phyloP scores from a whole-genome alignment of 2,888 invertebrate species.

The Polyploca ridens region DNA sequence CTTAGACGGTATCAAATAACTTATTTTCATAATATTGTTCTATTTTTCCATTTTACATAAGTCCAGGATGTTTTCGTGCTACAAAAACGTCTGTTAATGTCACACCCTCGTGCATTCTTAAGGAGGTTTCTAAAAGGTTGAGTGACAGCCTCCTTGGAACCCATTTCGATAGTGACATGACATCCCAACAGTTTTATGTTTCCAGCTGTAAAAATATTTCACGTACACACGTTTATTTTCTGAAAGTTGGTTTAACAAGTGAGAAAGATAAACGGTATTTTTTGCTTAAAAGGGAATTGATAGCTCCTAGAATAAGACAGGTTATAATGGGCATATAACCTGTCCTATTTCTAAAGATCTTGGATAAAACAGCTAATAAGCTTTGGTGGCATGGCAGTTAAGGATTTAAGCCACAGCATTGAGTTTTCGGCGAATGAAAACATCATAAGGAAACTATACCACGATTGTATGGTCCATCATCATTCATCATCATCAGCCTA shows the following conservation, averaged over 20 bases:
- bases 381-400: too few relatives aligned
- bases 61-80: neutral
- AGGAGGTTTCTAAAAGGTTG: slow-evolving; percentile 10
- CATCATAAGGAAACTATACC: too few relatives aligned
- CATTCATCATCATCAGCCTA: too few relatives aligned
- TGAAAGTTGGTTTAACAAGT: neutral
- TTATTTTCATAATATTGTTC: neutral
- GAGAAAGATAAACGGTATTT: neutral
- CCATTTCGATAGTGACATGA: slow-evolving; percentile 2
- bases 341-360: too few relatives aligned
- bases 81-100: neutral
- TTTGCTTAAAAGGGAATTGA: neutral
- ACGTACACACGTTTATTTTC: neutral
- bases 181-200: slow-evolving; percentile 13
- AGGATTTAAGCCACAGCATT: too few relatives aligned
- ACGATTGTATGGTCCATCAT: too few relatives aligned
- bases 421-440: too few relatives aligned
- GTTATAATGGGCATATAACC: neutral
- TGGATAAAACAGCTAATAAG: too few relatives aligned
- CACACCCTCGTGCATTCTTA: slow-evolving; percentile 5
- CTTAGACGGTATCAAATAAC: neutral
- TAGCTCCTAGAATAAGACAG: neutral
- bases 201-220: slow-evolving; percentile 17
- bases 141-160: slow-evolving; percentile 8
- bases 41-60: slow-evolving; percentile 3